Evolutionary conservation across 2,113 vertebrate species (phyloP), one percentile per base, ranked within the genome.

Genomic region (Argyrosomus japonicus): DNA sequence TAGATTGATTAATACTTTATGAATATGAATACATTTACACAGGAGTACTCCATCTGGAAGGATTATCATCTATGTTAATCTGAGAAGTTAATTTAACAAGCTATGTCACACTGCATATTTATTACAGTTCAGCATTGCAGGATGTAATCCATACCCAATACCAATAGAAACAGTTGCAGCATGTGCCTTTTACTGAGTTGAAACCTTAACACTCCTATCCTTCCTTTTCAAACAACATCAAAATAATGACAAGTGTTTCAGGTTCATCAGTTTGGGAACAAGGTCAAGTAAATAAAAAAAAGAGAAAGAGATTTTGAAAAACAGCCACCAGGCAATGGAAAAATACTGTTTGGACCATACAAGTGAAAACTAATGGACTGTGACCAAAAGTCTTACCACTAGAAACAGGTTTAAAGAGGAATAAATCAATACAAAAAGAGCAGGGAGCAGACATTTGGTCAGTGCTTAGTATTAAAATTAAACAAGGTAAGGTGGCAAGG

Each of bases 21-120:
- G 23, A 69, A n/a, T 43, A 9, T 61, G 69, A 73, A 81, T 81
- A 58, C 45, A 81, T 81, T 68, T 60, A 48, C 63, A 68, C 36
- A 61, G 13, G 27, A 60, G 36, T 45, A 51, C 51, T 58, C 12
- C 32, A 67, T 53, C 18, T 61, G 36, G 10, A 68, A 45, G 25
- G 32, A 61, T 68, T 27, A 50, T 78, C 21, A 51, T 73, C 21
- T 58, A n/a, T 58, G 18, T 19, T 70, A 50, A 27, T 18, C 36
- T 50, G 64, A n/a, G 13, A n/a, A 64, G 36, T 40, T 40, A 8
- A 40, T 8, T 40, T 40, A 56, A 58, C 40, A 77, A 71, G 5
- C 13, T n/a, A 17, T 76, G 58, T 65, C 60, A 63, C 27, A 27
- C 29, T 77, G 67, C 43, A 25, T 65, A 58, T 72, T 77, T 51